Evolutionary conservation across 2,888 invertebrate genomes (phyloP), one percentile per base, ranked within the genome.

Genomic region (Dasysyrphus tricinctus): DNA sequence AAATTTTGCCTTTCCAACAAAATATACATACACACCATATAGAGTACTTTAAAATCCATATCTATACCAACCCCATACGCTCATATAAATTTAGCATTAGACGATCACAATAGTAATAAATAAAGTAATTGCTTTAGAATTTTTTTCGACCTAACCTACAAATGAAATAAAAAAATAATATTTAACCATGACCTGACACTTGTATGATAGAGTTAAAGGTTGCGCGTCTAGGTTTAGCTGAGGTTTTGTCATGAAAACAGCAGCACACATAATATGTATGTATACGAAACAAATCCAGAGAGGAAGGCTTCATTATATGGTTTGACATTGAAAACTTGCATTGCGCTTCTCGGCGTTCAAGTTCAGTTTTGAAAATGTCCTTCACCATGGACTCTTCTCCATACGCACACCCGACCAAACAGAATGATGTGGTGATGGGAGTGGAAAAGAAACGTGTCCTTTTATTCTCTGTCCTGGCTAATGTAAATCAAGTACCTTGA

Each of bases 341-440:
- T 75, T 86, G 86, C 79, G 86, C 86, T 86, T 79, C 86, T 86
- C 78, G n/a, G n/a, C n/a, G 86, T 86, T 86, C 86, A 86, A 86
- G 86, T 86, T 86, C 86, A 86, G 82, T 82, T n/a, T 82, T 72
- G 65, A 75, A 86, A 86, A 82, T 86, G 86, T 86, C 86, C 86
- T 86, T 86, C 86, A 82, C 86, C 86, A 82, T 86, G 86, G 86
- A 86, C 82, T 86, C 65, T 72, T 72, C 51, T 5, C 32, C 69
- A 14, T 11, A 67, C 80, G 16, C 82, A 74, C 59, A 72, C 44
- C 44, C 69, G 34, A 44, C 32, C 6, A 14, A 49, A 39, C 11
- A 5, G n/a, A 14, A 19, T 5, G n/a, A 7, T n/a, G n/a, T n/a
- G 14, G 19, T 9, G 32, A 49, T 14, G 74, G 49, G 57, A 56